Conservation (phyloP, 2,797 vertebrate species). For the Micrastur ruficollis region DNA sequence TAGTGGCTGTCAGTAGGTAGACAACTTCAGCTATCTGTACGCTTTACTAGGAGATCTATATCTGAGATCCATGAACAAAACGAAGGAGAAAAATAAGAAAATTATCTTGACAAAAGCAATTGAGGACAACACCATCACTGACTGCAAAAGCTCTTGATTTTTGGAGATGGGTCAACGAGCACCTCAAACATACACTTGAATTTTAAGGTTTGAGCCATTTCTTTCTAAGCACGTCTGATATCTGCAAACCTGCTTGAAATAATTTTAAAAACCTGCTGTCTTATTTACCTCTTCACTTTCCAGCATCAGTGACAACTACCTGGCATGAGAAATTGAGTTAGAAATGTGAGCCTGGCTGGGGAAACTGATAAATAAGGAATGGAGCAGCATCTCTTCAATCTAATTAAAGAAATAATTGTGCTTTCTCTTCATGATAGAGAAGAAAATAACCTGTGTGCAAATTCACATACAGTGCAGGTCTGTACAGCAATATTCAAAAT, state of each 20-base stretch:
- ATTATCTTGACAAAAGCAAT: neutral
- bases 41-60: neutral
- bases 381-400: neutral
- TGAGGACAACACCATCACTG: neutral
- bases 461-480: neutral
- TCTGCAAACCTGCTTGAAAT: neutral
- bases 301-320: neutral
- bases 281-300: neutral
- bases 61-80: neutral
- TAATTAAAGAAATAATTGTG: neutral
- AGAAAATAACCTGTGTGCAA: neutral
- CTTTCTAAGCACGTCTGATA: neutral
- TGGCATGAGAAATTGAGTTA: neutral
- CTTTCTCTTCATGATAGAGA: neutral
- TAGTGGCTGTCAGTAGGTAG: neutral
- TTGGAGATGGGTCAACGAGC: neutral
- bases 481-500: neutral
- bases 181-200: neutral
- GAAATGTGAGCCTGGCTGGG: neutral
- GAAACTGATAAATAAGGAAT: neutral
- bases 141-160: neutral
- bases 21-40: neutral
- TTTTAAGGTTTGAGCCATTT: neutral
- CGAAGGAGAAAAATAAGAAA: neutral
- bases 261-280: neutral